Evolutionary conservation across 2,113 vertebrate genomes (phyloP).

Genomic region (Psammodynastes pulverulentus): DNA sequence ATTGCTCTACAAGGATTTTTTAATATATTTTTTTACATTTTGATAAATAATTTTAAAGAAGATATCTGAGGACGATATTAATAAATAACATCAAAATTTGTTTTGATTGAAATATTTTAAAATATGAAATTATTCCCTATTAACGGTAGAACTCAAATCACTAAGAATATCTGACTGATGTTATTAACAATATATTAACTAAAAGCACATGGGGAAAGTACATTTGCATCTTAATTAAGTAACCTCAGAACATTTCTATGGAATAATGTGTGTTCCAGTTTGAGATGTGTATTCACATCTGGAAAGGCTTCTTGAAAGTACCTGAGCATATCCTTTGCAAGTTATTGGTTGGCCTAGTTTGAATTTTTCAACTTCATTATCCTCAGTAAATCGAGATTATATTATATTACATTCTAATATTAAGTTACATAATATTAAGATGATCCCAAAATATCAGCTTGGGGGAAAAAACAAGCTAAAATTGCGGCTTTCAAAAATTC

Average conservation of each 20-base stretch:
- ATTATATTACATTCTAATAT: neutral
- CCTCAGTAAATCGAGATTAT: neutral
- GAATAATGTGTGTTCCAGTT: constrained; percentile 21
- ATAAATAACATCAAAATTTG: constrained; percentile 52
- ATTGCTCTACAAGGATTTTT: constrained; percentile 37
- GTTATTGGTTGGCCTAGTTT: neutral
- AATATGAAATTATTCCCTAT: constrained; percentile 56
- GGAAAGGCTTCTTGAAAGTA: neutral
- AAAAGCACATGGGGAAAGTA: constrained; percentile 43
- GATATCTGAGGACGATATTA: constrained; percentile 56
- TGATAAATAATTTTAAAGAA: constrained; percentile 63
- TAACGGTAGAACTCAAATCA: constrained; percentile 47
- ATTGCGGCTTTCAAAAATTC: neutral
- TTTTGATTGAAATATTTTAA: constrained; percentile 56
- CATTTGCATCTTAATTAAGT: constrained; percentile 57
- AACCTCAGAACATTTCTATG: constrained; percentile 47
- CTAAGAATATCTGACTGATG: constrained; percentile 53
- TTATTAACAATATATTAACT: constrained; percentile 51
- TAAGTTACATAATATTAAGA: neutral
- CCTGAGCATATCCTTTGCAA: neutral
- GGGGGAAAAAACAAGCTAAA: neutral
- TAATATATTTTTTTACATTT: constrained; percentile 33
- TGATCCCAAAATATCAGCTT: neutral
- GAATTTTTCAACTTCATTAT: neutral
- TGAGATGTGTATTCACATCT: neutral